A percentile compares a stretch with the other conserved stretches of the same genome.
phyloP scores from a whole-genome alignment of 2,797 vertebrate genomes.

The Odontamblyopus rebecca region DNA sequence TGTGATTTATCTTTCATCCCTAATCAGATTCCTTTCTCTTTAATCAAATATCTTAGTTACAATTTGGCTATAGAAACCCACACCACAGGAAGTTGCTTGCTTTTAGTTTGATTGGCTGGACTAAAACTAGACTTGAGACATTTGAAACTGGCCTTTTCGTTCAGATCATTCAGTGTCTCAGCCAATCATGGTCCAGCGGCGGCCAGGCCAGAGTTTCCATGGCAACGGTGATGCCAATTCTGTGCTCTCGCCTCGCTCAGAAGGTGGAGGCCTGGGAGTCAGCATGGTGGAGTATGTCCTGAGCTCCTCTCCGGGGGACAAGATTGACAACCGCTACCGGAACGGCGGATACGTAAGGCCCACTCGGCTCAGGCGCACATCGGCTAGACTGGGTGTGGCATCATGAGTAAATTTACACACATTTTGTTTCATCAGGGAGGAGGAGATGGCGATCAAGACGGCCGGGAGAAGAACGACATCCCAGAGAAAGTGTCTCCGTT shows the following conservation, averaged over 20 bases:
- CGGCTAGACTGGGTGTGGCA: neutral
- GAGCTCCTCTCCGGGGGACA: slow-evolving; percentile 98
- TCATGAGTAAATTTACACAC: neutral
- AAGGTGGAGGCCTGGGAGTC: slow-evolving; percentile 96
- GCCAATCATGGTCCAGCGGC: slow-evolving; percentile 98
- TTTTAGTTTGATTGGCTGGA: neutral
- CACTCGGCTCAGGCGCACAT: neutral
- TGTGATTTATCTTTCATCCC: neutral
- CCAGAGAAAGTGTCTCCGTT: slow-evolving; percentile 93
- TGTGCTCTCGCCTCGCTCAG: slow-evolving; percentile 95
- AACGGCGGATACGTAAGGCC: slow-evolving; percentile 95
- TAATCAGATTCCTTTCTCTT: too few relatives aligned
- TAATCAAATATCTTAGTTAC: too few relatives aligned
- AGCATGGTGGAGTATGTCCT: slow-evolving; percentile 99
- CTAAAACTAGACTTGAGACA: slow-evolving; percentile 11
- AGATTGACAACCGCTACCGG: slow-evolving; percentile 95
- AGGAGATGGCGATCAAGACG: slow-evolving; percentile 91
- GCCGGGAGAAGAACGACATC: slow-evolving; percentile 89
- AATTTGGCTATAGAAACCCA: neutral
- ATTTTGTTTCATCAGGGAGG: slow-evolving; percentile 78
- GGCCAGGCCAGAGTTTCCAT: slow-evolving; percentile 96
- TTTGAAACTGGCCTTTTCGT: slow-evolving; percentile 51
- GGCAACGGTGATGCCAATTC: slow-evolving; percentile 95
- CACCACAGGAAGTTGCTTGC: neutral
- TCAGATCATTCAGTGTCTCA: slow-evolving; percentile 98